phyloP scores from a whole-genome alignment of 2,113 vertebrate genomes.

The Corythaixoides concolor region DNA sequence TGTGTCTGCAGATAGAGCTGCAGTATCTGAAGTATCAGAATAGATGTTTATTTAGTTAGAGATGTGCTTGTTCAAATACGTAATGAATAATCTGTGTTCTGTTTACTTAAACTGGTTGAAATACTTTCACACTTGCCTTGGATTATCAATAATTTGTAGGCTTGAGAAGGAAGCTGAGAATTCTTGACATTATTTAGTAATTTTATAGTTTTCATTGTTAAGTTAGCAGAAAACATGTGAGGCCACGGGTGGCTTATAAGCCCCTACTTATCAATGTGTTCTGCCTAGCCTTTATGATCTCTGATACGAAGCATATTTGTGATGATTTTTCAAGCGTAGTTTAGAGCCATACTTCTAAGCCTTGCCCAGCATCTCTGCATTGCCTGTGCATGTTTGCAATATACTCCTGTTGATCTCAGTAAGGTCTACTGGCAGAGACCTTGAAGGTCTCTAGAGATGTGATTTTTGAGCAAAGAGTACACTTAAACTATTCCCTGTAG shows the following conservation, averaged over 20 bases:
- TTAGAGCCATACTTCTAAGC: background rate
- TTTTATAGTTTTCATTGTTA: background rate
- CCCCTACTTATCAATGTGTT: background rate
- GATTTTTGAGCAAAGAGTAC: background rate
- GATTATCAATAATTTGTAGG: background rate
- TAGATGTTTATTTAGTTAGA: background rate
- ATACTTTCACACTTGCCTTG: background rate
- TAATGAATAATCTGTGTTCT: background rate
- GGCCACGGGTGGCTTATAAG: rapidly evolving
- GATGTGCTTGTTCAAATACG: background rate
- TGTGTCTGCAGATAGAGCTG: background rate
- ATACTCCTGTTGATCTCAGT: background rate
- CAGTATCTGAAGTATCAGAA: background rate
- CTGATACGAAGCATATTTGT: background rate
- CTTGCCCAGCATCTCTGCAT: background rate
- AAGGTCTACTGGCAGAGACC: background rate
- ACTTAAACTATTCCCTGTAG: background rate
- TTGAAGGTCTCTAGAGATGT: background rate
- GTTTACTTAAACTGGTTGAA: background rate
- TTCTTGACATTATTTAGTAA: background rate
- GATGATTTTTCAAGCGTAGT: background rate
- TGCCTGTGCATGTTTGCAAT: background rate
- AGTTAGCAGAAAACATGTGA: background rate
- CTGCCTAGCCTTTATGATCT: background rate
- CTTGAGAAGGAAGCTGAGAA: background rate